Evolutionary conservation across 1,140 invertebrate genomes (phyloP).

Genomic region (Psix sp.): DNA sequence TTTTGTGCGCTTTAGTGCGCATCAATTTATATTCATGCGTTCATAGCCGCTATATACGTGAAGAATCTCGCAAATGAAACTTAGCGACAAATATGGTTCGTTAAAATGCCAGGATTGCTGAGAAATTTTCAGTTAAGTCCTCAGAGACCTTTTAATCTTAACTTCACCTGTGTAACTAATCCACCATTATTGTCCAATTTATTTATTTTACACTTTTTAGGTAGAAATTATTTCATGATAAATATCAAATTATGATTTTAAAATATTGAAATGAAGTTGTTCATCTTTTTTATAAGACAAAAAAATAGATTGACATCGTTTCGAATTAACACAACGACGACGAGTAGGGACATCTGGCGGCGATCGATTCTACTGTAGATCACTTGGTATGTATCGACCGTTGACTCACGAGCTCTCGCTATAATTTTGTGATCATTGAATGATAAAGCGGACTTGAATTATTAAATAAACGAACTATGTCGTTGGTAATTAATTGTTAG

Average conservation of each 20-base stretch:
- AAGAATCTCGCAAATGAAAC: slow-evolving; percentile 32
- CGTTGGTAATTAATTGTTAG: background rate
- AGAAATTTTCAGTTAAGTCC: too few species aligned
- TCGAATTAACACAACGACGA: too few species aligned
- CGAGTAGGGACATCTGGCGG: slow-evolving; percentile 28
- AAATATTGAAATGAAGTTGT: too few species aligned
- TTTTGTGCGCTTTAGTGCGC: slow-evolving; percentile 42
- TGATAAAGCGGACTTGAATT: slow-evolving; percentile 20
- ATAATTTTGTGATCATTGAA: slow-evolving; percentile 17
- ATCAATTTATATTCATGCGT: slow-evolving; percentile 38
- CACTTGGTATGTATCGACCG: slow-evolving; percentile 33
- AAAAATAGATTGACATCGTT: too few species aligned
- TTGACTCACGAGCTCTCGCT: background rate
- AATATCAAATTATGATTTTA: too few species aligned
- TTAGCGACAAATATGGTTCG: slow-evolving; percentile 29
- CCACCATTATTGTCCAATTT: too few species aligned
- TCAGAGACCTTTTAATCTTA: too few species aligned
- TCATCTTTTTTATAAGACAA: too few species aligned
- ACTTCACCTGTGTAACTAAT: too few species aligned
- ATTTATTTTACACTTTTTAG: too few species aligned
- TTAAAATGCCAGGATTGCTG: too few species aligned
- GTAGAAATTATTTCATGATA: too few species aligned
- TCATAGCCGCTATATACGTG: slow-evolving; percentile 27
- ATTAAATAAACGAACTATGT: background rate
- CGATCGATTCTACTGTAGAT: slow-evolving; percentile 27